phyloP scores from a whole-genome alignment of 2,113 vertebrate species.

The Monopterus albus region DNA sequence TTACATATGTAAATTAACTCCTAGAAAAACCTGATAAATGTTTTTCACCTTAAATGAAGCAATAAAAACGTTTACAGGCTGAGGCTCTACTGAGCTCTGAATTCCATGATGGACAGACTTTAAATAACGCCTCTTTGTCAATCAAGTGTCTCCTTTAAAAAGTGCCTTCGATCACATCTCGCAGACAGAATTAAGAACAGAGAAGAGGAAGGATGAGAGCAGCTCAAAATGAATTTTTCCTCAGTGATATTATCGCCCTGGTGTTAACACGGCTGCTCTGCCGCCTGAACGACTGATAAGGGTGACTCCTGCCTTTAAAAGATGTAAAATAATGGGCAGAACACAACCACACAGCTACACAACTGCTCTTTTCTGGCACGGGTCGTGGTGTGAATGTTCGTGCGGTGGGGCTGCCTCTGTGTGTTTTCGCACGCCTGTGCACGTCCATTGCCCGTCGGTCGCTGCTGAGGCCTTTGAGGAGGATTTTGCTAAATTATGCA shows the following conservation, averaged over 20 bases:
- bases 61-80: too few relatives aligned
- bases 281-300: not conserved
- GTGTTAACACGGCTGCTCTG: constrained; percentile 1
- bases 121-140: constrained; percentile 16
- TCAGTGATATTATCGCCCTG: constrained; percentile 23
- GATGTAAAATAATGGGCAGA: not conserved
- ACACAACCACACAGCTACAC: not conserved
- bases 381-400: constrained; percentile 27
- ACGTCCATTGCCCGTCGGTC: constrained; percentile 31
- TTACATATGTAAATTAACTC: too few relatives aligned
- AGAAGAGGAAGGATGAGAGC: constrained; percentile 34
- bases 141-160: constrained; percentile 35
- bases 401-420: not conserved
- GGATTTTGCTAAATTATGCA: constrained; percentile 73
- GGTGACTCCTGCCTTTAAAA: constrained; percentile 22
- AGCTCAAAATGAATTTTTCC: constrained; percentile 24
- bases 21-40: too few relatives aligned
- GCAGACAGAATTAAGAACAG: constrained; percentile 10
- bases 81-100: constrained; percentile 1
- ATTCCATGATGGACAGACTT: constrained; percentile 20
- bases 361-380: constrained; percentile 24
- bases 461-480: constrained; percentile 40
- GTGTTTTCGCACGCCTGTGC: constrained; percentile 17
- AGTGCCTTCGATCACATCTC: constrained; percentile 21
- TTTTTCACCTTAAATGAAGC: too few relatives aligned